These are phyloP conservation scores for Pammene aurita DNA, from an alignment of 2,888 invertebrate species.

Conservation along the genomic window DNA sequence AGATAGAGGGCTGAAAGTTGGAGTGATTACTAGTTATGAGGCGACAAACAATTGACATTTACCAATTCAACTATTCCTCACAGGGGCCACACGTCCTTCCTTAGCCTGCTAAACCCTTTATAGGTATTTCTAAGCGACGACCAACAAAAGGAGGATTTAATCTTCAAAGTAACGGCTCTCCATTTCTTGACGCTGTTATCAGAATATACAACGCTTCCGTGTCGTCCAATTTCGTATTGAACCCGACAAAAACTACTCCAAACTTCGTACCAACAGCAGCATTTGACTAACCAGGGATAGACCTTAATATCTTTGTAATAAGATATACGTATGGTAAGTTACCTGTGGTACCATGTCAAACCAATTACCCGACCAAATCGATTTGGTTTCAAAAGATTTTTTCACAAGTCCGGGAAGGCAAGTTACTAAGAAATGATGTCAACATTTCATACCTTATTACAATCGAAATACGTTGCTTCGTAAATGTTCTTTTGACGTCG, in stretches of 20 bases:
- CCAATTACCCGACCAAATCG: constrained; percentile 33
- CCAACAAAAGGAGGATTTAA: neutral
- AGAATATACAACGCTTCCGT: constrained; percentile 7
- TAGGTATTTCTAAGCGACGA: too few relatives aligned
- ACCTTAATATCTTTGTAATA: too few relatives aligned
- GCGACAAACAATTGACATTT: too few relatives aligned
- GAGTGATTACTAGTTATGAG: too few relatives aligned
- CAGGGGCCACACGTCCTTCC: too few relatives aligned
- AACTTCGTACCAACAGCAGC: neutral
- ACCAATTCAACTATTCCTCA: too few relatives aligned
- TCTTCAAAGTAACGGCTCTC: neutral
- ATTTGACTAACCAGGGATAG: too few relatives aligned
- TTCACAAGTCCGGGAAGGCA: constrained; percentile 24
- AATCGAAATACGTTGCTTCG: neutral
- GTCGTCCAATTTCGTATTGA: constrained; percentile 7
- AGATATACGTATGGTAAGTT: too few relatives aligned
- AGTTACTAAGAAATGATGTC: neutral
- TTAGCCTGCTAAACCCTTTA: too few relatives aligned
- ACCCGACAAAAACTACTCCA: constrained; percentile 19
- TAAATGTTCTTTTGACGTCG: neutral
- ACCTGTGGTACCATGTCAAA: constrained; percentile 14
- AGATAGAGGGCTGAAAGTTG: too few relatives aligned
- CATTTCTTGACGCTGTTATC: neutral
- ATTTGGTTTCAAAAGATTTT: constrained; percentile 39
- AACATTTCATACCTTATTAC: constrained; percentile 1